Evolutionary conservation across 2,888 invertebrate species (phyloP), one percentile per base, ranked within the genome.

Genomic region (Eupithecia inturbata): DNA sequence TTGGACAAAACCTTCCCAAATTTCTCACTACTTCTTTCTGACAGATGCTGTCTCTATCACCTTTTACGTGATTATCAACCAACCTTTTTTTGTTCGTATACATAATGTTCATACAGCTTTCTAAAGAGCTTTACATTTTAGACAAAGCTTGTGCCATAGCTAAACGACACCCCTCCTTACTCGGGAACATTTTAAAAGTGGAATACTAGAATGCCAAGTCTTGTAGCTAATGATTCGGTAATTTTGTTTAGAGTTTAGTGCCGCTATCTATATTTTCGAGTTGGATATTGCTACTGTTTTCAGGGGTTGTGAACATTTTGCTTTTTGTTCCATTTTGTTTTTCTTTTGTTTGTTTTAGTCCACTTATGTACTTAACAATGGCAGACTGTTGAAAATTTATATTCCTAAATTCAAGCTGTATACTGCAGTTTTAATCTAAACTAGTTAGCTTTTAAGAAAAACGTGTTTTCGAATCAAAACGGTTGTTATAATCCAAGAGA

Each of bases 191-290:
- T 71, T 68, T 72, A 28, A 74, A 63, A 70, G 72, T 74, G 77
- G 72, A 75, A 63, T 68, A 74, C 67, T 53, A 39, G 70, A 70
- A 68, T 70, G 62, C 68, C 72, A 69, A 71, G 73, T 74, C 73
- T 76, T 60, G 68, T 33, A 62, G 69, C 66, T 73, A 75, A 76
- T 75, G 78, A 75, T 75, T 72, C 72, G 57, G 75, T 75, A 72
- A 75, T 75, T 75, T 70, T 68, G 72, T 77, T 71, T 70, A 60
- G 64, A 74, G 70, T 77, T 77, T 77, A 77, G 70, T 31, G 66
- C 49, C 28, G 49, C 60, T 67, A 73, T 73, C 72, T 75, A 70
- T 77, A 72, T 72, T 75, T 73, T 66, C 26, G 62, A 67, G 39
- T 33, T 73, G 22, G 66, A 63, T 68, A 39, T 26, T 57, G 36